A percentile compares a stretch with the other conserved stretches of the same genome.
Conservation (phyloP, 2,888 invertebrate genomes). For the Drosophila sordidula region DNA sequence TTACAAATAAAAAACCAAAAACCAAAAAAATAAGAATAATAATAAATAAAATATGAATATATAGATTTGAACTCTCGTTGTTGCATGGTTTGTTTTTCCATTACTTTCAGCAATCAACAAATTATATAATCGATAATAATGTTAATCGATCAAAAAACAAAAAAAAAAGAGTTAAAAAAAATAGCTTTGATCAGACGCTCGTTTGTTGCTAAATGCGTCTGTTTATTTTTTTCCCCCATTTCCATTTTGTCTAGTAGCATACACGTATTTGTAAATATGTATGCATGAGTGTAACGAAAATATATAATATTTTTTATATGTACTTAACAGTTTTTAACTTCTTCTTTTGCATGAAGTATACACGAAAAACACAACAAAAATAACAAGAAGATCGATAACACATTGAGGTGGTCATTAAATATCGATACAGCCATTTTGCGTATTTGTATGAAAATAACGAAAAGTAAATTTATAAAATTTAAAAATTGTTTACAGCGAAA, state of each 20-base stretch:
- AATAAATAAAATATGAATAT: constrained; percentile 36
- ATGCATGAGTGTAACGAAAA: constrained; percentile 41
- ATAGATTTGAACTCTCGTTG: constrained; percentile 58
- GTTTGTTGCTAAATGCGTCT: not conserved
- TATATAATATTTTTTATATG: constrained; percentile 66
- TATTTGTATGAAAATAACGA: constrained; percentile 41
- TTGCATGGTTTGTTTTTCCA: constrained; percentile 52
- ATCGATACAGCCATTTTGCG: constrained; percentile 63
- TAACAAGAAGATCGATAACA: no score
- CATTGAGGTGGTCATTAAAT: constrained; percentile 12
- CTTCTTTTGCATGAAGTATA: constrained; percentile 66
- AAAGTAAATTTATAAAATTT: constrained; percentile 44
- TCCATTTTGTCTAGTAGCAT: constrained; percentile 27
- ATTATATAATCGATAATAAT: constrained; percentile 25
- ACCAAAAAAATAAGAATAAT: constrained; percentile 1
- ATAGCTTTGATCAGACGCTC: constrained; percentile 36
- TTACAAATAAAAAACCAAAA: constrained; percentile 6
- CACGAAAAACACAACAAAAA: constrained; percentile 7
- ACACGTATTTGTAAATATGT: constrained; percentile 52
- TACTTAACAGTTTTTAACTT: constrained; percentile 71
- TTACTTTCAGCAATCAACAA: constrained; percentile 42
- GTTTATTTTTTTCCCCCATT: not conserved
- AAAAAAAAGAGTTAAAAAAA: not conserved
- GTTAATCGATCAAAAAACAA: constrained; percentile 14
- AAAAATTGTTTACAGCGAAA: constrained; percentile 70